phyloP scores from a whole-genome alignment of 2,888 invertebrate species.

The Himalopsyche tibetana region DNA sequence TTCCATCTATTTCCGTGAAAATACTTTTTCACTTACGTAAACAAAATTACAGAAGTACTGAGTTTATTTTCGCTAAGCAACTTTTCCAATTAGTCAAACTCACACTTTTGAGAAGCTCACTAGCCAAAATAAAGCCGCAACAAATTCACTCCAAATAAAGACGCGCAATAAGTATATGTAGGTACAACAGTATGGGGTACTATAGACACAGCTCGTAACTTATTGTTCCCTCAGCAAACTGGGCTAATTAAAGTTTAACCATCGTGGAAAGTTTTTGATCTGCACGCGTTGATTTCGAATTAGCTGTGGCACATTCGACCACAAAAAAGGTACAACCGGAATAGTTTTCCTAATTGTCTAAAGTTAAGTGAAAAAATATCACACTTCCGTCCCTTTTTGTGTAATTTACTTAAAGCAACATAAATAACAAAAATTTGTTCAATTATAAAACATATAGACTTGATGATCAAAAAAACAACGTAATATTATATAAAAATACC shows the following conservation, averaged over 20 bases:
- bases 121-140: constrained; percentile 28
- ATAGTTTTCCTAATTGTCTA: constrained; percentile 34
- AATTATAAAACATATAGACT: too few species aligned
- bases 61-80: constrained; percentile 61
- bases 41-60: constrained; percentile 48
- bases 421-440: not conserved
- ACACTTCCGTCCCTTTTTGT: constrained; percentile 8
- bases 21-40: constrained; percentile 16
- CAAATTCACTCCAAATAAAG: constrained; percentile 26
- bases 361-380: constrained; percentile 8
- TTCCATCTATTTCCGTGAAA: not conserved
- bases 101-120: constrained; percentile 49
- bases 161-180: not conserved
- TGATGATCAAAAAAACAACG: too few species aligned
- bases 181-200: not conserved
- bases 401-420: not conserved
- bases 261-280: constrained; percentile 27
- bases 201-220: not conserved
- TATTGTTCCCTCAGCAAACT: constrained; percentile 44
- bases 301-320: constrained; percentile 18
- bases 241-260: constrained; percentile 26
- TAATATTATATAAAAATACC: too few species aligned
- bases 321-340: constrained; percentile 8
- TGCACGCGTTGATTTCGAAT: constrained; percentile 38
- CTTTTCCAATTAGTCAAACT: constrained; percentile 64